Conservation (phyloP, 2,888 invertebrate species). For the Dioctria rufipes region DNA sequence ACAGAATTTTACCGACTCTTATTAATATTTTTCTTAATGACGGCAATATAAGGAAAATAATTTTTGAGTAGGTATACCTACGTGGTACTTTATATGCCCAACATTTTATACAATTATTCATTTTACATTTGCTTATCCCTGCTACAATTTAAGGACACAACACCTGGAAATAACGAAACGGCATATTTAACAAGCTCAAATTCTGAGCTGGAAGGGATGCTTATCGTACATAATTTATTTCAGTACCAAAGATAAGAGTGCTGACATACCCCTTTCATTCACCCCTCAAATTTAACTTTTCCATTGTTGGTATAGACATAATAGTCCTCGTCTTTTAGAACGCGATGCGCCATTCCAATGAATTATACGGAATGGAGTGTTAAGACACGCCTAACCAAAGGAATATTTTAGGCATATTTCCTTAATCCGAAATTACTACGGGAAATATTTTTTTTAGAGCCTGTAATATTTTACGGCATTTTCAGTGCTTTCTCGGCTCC, state of each 20-base stretch:
- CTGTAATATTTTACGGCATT: constrained; percentile 17
- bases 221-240: constrained; percentile 49
- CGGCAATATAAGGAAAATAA: too few relatives aligned
- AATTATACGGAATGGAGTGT: constrained; percentile 36
- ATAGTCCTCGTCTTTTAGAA: constrained; percentile 23
- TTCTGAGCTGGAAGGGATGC: neutral
- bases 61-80: too few relatives aligned
- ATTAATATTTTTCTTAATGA: too few relatives aligned
- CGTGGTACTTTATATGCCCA: constrained; percentile 5
- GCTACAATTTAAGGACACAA: constrained; percentile 31
- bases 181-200: constrained; percentile 40
- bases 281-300: neutral
- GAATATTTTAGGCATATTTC: constrained; percentile 33
- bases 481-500: neutral
- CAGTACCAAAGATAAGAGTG: constrained; percentile 23
- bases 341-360: constrained; percentile 22
- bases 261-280: constrained; percentile 29
- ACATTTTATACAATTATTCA: constrained; percentile 24
- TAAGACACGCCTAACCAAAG: constrained; percentile 15
- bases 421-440: constrained; percentile 28
- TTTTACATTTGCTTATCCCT: constrained; percentile 10
- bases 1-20: too few relatives aligned
- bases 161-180: constrained; percentile 31
- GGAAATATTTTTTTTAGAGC: constrained; percentile 38
- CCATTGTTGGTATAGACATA: constrained; percentile 22